Conservation (phyloP, 2,113 vertebrate genomes). For the Sminthopsis crassicaudata region DNA sequence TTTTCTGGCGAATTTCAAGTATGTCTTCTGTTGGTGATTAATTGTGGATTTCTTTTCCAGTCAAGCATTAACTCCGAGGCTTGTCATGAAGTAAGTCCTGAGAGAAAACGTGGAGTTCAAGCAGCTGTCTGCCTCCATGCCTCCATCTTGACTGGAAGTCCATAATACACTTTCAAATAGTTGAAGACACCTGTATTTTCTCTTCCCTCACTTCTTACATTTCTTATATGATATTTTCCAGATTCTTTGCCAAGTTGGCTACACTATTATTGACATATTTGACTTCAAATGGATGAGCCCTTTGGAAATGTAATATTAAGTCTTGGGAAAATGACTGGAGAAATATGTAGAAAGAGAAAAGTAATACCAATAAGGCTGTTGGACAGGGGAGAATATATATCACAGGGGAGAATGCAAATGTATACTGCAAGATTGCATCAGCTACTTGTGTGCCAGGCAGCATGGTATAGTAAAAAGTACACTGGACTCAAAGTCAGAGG, state of each 20-base stretch:
- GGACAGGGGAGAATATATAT: background rate
- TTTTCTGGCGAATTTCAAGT: too few species aligned
- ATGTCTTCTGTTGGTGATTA: too few species aligned
- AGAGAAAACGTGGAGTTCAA: too few species aligned
- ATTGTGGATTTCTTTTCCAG: too few species aligned
- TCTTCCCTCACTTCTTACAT: background rate
- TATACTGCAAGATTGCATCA: background rate
- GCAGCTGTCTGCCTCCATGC: too few species aligned
- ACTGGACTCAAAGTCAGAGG: background rate
- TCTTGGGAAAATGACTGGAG: background rate
- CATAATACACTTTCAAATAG: background rate
- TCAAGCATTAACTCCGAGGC: too few species aligned
- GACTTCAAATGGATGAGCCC: background rate
- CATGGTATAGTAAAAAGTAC: background rate
- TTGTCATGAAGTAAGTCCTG: too few species aligned
- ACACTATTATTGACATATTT: background rate
- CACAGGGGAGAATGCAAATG: background rate
- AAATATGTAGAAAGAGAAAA: background rate
- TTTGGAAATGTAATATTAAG: background rate
- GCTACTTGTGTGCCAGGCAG: background rate
- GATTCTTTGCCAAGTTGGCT: background rate
- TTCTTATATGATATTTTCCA: background rate
- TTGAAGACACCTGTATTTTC: background rate
- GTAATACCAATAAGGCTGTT: background rate
- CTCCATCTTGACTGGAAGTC: too few species aligned